phyloP scores from a whole-genome alignment of 2,113 vertebrate species.

The Oryzias curvinotus region DNA sequence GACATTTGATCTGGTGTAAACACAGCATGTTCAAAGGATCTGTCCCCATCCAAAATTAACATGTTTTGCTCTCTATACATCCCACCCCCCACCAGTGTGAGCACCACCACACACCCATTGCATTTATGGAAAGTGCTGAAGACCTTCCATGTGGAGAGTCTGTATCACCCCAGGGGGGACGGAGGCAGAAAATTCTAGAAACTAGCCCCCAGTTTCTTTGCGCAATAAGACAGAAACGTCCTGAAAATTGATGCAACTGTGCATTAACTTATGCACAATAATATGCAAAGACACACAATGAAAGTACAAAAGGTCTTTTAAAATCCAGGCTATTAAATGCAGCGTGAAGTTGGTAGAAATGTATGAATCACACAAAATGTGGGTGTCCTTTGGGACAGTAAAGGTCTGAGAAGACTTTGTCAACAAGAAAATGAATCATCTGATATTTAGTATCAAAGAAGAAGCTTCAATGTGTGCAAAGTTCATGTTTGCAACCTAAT shows the following conservation, averaged over 20 bases:
- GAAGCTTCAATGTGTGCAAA: slow-evolving; percentile 16
- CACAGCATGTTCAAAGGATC: slow-evolving; percentile 62
- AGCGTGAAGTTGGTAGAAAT: neutral
- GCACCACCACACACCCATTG: neutral
- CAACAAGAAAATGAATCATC: slow-evolving; percentile 50
- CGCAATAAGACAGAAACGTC: neutral
- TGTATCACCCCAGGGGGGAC: slow-evolving; percentile 7
- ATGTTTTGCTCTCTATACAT: slow-evolving; percentile 30
- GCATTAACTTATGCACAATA: neutral
- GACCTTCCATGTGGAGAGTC: slow-evolving; percentile 19
- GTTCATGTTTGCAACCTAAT: slow-evolving; percentile 28
- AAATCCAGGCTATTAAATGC: slow-evolving; percentile 8
- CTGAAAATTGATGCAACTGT: neutral
- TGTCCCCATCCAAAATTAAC: slow-evolving; percentile 50
- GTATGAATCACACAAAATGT: slow-evolving; percentile 51
- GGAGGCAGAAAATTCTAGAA: slow-evolving; percentile 9
- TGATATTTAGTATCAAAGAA: slow-evolving; percentile 41
- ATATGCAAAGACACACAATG: neutral
- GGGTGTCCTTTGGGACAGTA: slow-evolving; percentile 39
- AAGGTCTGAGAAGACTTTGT: slow-evolving; percentile 49
- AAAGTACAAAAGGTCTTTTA: neutral
- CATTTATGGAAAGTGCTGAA: neutral
- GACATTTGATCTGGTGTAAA: slow-evolving; percentile 71
- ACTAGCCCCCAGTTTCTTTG: neutral
- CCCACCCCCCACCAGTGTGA: slow-evolving; percentile 12